Conservation (phyloP, 2,113 vertebrate species). For the Pelecanus crispus region DNA sequence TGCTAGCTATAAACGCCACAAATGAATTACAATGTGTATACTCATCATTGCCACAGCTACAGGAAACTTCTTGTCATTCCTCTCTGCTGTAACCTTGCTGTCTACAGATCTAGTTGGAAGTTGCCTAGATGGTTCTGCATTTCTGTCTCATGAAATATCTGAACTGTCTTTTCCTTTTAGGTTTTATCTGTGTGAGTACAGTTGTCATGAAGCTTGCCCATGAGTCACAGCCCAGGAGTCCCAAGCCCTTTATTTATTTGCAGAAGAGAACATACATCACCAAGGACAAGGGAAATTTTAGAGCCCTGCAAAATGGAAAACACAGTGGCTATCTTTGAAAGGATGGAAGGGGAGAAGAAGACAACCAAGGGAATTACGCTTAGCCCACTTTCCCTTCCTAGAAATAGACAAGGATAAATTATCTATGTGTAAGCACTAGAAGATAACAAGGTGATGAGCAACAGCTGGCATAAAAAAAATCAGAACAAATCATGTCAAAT, state of each 20-base stretch:
- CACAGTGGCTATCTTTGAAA: background rate
- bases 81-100: background rate
- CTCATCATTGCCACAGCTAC: background rate
- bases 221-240: background rate
- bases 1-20: background rate
- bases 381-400: background rate
- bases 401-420: background rate
- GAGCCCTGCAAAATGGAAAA: background rate
- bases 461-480: background rate
- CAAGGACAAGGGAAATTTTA: background rate
- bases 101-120: background rate
- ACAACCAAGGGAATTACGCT: background rate
- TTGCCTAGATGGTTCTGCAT: background rate
- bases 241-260: background rate
- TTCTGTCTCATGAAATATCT: background rate
- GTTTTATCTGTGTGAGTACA: background rate
- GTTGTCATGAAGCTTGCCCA: background rate
- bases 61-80: background rate
- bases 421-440: background rate
- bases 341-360: background rate
- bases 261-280: background rate
- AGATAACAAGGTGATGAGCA: background rate
- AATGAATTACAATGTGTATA: background rate
- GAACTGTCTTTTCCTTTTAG: background rate
- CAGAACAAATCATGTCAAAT: background rate